A percentile compares a stretch with the other conserved stretches of the same genome.
These are phyloP conservation scores for Drosophila seguyi DNA, from an alignment of 1,140 invertebrate genomes.

Conservation along the genomic window DNA sequence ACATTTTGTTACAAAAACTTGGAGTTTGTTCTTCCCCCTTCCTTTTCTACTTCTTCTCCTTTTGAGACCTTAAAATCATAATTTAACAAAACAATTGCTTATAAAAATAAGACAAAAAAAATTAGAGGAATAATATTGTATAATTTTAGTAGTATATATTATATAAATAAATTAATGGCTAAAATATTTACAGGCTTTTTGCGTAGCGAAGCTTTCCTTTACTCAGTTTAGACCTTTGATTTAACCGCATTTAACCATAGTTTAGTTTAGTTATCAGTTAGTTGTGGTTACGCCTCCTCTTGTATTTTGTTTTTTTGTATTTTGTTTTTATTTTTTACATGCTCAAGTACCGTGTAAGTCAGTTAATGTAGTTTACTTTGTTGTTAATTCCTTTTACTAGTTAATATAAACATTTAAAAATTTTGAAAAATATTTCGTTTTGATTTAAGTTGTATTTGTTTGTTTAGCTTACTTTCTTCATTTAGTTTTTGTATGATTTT, in stretches of 20 bases:
- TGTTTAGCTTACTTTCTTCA: slow-evolving; percentile 21
- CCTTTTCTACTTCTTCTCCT: too few relatives aligned
- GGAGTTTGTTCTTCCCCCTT: slow-evolving; percentile 5
- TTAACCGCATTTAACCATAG: slow-evolving; percentile 39
- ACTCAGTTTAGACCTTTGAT: slow-evolving; percentile 31
- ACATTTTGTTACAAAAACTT: slow-evolving; percentile 5
- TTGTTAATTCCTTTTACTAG: slow-evolving; percentile 51
- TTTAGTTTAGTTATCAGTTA: slow-evolving; percentile 39
- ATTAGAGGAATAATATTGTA: not conserved
- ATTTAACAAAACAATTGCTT: slow-evolving; percentile 33
- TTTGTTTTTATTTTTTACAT: slow-evolving; percentile 11
- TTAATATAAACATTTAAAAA: slow-evolving; percentile 76
- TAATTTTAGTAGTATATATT: not conserved
- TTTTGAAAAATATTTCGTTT: slow-evolving; percentile 80
- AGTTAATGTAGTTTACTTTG: slow-evolving; percentile 44
- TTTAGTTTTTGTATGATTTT: slow-evolving; percentile 8
- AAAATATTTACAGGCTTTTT: slow-evolving; percentile 78
- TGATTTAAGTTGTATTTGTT: slow-evolving; percentile 63
- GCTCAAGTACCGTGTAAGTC: slow-evolving; percentile 55
- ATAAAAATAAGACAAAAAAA: slow-evolving; percentile 18
- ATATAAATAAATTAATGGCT: slow-evolving; percentile 51
- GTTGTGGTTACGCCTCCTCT: slow-evolving; percentile 7
- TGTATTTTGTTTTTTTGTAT: slow-evolving; percentile 11
- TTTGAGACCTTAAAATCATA: slow-evolving; percentile 18
- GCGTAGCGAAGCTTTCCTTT: slow-evolving; percentile 66